Percentiles rank a stretch among this genome's conserved stretches.
These are phyloP conservation scores for Setipinna tenuifilis DNA, from an alignment of 2,797 vertebrate species.

Conservation along the genomic window DNA sequence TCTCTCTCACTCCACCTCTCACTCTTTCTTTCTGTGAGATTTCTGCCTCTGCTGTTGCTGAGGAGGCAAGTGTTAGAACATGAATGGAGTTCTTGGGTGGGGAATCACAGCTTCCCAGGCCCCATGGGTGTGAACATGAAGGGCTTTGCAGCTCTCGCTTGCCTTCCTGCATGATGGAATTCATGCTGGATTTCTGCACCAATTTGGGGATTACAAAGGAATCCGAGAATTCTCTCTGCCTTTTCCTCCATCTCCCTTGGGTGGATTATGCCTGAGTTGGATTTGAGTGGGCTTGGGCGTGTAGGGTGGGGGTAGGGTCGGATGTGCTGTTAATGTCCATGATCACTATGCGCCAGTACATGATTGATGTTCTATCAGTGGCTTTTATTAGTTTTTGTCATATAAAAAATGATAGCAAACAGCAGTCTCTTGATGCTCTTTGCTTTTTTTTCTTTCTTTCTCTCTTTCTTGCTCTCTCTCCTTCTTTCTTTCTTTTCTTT, in stretches of 20 bases:
- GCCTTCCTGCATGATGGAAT: slow-evolving; percentile 37
- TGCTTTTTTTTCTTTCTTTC: background rate
- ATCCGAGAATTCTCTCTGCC: slow-evolving; percentile 36
- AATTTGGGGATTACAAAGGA: slow-evolving; percentile 45
- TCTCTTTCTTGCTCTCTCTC: background rate
- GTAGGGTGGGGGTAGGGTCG: background rate
- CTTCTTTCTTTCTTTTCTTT: background rate
- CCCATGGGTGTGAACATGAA: slow-evolving; percentile 22
- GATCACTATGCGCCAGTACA: background rate
- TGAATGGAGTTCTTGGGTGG: background rate
- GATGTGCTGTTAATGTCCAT: background rate
- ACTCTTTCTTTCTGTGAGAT: background rate
- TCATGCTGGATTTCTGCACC: slow-evolving; percentile 36
- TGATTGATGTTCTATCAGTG: background rate
- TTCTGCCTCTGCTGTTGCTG: background rate
- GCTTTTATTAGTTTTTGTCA: background rate
- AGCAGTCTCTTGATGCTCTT: background rate
- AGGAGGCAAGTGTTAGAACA: slow-evolving; percentile 8
- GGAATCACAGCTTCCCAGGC: background rate
- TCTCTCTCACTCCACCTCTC: background rate
- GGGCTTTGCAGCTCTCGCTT: slow-evolving; percentile 42
- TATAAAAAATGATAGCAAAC: background rate
- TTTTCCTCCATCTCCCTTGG: background rate
- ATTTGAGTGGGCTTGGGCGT: background rate
- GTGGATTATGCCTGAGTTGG: slow-evolving; percentile 25